Percentiles rank a stretch among this genome's conserved stretches.
Conservation (phyloP, 1,140 invertebrate species). For the Drosophila teissieri region DNA sequence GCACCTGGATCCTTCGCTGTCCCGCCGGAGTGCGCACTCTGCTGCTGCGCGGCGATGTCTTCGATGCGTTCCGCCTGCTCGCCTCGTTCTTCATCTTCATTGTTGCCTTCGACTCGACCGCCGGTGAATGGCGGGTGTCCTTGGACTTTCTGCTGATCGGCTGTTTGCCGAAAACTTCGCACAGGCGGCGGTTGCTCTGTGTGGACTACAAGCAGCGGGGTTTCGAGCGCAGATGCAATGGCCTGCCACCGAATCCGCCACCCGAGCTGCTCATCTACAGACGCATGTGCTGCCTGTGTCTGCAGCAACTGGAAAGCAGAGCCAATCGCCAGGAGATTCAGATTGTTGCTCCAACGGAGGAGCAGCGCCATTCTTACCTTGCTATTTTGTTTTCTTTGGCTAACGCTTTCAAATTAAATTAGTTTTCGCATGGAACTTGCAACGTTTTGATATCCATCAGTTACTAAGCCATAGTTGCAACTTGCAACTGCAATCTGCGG, state of each 20-base stretch:
- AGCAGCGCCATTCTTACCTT: no score
- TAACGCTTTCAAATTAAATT: no score
- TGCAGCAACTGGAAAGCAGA: not conserved
- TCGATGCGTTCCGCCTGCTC: not conserved
- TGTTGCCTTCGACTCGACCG: not conserved
- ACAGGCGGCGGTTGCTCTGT: not conserved
- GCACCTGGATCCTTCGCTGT: not conserved
- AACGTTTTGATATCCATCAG: no score
- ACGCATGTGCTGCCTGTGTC: not conserved
- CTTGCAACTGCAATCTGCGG: no score
- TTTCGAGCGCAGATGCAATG: not conserved
- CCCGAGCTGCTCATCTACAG: not conserved
- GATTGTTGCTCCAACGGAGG: no score
- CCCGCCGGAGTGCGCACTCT: not conserved
- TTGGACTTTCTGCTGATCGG: slow-evolving; percentile 5
- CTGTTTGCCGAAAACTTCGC: not conserved
- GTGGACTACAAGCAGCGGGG: not conserved
- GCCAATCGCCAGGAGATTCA: no score
- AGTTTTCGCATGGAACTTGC: no score
- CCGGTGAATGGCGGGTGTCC: not conserved
- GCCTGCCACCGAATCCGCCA: not conserved
- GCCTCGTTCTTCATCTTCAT: not conserved
- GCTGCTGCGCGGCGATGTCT: not conserved
- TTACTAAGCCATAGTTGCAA: no score
- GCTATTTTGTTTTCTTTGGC: no score